Conservation (phyloP, 2,113 vertebrate species). For the Eurypyga helias region DNA sequence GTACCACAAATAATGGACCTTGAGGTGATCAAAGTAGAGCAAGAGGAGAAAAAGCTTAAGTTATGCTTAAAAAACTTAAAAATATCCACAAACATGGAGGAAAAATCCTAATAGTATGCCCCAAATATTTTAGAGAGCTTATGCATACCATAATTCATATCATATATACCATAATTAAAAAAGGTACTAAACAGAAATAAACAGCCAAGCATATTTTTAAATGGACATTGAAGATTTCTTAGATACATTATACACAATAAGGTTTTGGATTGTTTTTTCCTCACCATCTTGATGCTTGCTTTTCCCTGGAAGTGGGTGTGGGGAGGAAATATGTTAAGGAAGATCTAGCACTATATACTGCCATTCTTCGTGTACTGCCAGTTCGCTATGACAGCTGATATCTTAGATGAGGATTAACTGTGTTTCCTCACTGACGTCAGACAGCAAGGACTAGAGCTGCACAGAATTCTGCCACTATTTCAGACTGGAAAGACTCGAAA, state of each 20-base stretch:
- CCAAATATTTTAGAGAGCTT: background rate
- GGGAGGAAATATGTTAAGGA: background rate
- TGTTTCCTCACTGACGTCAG: slow-evolving; percentile 27
- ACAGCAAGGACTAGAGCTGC: slow-evolving; percentile 3
- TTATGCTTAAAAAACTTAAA: background rate
- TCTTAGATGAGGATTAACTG: background rate
- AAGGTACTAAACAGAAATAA: background rate
- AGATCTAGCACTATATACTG: background rate
- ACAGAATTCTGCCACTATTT: background rate
- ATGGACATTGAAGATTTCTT: background rate
- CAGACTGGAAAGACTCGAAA: background rate
- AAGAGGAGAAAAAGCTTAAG: background rate
- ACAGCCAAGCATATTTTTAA: background rate
- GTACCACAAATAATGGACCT: background rate
- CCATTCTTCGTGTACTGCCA: background rate
- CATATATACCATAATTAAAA: background rate
- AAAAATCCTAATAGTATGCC: background rate
- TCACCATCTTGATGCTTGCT: background rate
- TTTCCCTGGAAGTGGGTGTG: background rate
- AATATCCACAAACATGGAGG: background rate
- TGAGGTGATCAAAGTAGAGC: background rate
- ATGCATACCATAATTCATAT: rapidly evolving
- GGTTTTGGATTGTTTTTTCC: background rate
- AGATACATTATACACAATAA: background rate
- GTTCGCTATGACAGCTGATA: background rate